Base-by-base conservation (phyloP, 2,797 vertebrate species). In the Hydrolagus colliei region DNA sequence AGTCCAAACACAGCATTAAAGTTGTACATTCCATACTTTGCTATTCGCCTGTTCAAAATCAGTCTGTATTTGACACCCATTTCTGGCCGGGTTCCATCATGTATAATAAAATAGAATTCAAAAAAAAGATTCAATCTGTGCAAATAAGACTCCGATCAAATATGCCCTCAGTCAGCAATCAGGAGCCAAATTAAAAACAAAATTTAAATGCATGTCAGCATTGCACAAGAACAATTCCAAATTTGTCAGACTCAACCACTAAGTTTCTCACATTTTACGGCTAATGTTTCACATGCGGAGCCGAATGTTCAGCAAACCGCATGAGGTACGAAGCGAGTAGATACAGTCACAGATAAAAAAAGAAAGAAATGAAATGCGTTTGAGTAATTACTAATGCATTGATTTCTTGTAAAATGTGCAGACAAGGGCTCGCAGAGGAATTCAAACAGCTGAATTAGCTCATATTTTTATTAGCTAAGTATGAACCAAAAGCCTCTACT, bases 381-480 rank as follows among this genome's bases (percentile, higher is more conserved):
- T 41, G 79, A 84, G 79, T 68, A 71, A 59, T 77, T 77, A 59
- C 11, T 41, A 52, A 41, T n/a, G 18, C 41, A 67, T 67, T 32
- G 62, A 20, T 10, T 71, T 84, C 63, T 84, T 71, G 35, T 63
- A 84, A 52, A 52, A 84, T n/a, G 32, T 84, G 71, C 32, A 84
- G 65, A 52, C 41, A 35, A 63, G 65, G 65, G 18, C 32, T 20
- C 41, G 41, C 41, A 52, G 41, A 52, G 41, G 41, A 6, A 52
- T 52, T 52, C 41, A 20, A 84, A 84, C 79, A 84, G 79, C 79
- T 84, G 79, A 11, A 71, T 13, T 4, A 3, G 12, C 63, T 84
- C 79, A 84, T 84, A 35, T 84, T 84, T 84, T 68, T 84, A 68
- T 27, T 32, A 35, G 20, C 35, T 84, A 84, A 84, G 63, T 84